Conservation (phyloP, 2,113 vertebrate species). For the Anarhynchus alexandrinus region DNA sequence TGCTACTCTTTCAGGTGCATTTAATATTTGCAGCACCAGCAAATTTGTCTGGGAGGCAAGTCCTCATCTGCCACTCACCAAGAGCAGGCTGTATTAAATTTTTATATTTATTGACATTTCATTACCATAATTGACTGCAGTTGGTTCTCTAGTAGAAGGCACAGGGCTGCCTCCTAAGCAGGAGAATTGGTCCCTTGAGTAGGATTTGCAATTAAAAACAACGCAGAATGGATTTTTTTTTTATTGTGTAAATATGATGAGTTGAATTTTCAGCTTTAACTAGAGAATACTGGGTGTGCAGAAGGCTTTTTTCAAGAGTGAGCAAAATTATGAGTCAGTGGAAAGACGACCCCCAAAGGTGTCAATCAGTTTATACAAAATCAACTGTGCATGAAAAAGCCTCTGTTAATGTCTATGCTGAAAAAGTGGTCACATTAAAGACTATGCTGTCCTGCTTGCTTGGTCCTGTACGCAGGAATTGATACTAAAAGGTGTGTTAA, state of each 20-base stretch:
- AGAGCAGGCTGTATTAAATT: constrained; percentile 95
- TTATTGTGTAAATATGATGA: constrained; percentile 91
- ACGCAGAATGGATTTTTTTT: constrained; percentile 86
- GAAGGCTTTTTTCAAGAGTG: constrained; percentile 74
- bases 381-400: constrained; percentile 91
- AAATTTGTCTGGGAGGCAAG: constrained; percentile 96
- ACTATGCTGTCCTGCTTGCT: neutral
- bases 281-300: constrained; percentile 75
- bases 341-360: constrained; percentile 82
- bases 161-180: constrained; percentile 83
- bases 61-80: constrained; percentile 94
- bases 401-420: constrained; percentile 64
- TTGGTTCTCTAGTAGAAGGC: constrained; percentile 84
- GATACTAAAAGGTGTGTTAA: neutral
- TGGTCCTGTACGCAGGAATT: neutral
- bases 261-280: constrained; percentile 81
- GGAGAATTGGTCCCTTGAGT: constrained; percentile 82
- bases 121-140: constrained; percentile 99
- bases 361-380: constrained; percentile 92
- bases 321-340: constrained; percentile 85
- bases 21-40: constrained; percentile 93
- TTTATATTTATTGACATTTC: constrained; percentile 99
- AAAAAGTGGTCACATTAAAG: neutral
- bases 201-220: constrained; percentile 97
- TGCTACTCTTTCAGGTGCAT: constrained; percentile 83